Conservation (phyloP, 2,797 vertebrate genomes). For the Poeciliopsis gracilis region DNA sequence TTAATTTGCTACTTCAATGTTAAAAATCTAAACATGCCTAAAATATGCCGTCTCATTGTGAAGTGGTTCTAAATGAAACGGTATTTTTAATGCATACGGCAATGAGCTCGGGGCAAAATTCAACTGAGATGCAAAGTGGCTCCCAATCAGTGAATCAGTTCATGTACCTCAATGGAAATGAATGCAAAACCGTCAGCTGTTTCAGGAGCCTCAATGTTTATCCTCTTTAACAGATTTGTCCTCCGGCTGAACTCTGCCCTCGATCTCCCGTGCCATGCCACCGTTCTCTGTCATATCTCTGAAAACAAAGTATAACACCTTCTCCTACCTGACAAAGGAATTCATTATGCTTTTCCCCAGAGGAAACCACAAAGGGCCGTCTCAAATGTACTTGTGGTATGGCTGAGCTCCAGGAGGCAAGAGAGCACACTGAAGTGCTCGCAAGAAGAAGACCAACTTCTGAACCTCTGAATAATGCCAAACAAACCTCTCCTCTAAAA, state of each 20-base stretch:
- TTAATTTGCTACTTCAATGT: conserved; percentile 31
- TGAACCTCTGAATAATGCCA: conserved; percentile 62
- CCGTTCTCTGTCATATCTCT: conserved; percentile 60
- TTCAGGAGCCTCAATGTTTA: conserved; percentile 47
- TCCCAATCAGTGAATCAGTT: conserved; percentile 76
- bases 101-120: conserved; percentile 59
- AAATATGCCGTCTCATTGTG: conserved; percentile 45
- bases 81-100: conserved; percentile 48
- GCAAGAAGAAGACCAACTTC: conserved; percentile 61
- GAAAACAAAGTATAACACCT: conserved; percentile 73
- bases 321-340: conserved; percentile 75
- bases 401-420: conserved; percentile 61
- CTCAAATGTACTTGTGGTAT: conserved; percentile 71
- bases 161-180: conserved; percentile 75
- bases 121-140: conserved; percentile 75
- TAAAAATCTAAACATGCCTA: conserved; percentile 28
- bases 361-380: conserved; percentile 67
- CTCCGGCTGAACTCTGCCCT: conserved; percentile 78
- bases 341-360: conserved; percentile 71
- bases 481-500: conserved; percentile 14
- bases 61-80: conserved; percentile 49
- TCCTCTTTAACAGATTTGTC: conserved; percentile 70
- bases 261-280: conserved; percentile 49
- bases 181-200: conserved; percentile 72
- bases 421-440: conserved; percentile 57